These are phyloP conservation scores for Cetonia aurata DNA, from an alignment of 2,888 invertebrate genomes.

Conservation along the genomic window DNA sequence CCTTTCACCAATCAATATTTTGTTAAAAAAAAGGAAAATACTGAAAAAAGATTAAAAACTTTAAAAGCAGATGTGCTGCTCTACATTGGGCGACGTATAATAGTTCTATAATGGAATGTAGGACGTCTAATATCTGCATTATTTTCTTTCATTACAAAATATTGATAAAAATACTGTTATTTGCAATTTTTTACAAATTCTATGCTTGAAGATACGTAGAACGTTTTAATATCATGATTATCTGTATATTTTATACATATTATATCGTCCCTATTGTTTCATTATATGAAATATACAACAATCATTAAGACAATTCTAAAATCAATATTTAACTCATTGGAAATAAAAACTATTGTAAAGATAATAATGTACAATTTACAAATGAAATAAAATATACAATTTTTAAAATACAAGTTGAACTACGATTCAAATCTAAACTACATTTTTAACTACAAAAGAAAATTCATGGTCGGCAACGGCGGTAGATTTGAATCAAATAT, in stretches of 20 bases:
- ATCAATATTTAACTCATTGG: slow-evolving; percentile 22
- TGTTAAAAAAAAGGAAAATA: slow-evolving; percentile 42
- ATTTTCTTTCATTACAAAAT: slow-evolving; percentile 37
- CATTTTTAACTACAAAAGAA: slow-evolving; percentile 1
- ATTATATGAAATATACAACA: slow-evolving; percentile 35
- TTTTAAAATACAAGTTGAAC: neutral
- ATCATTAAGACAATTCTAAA: slow-evolving; percentile 28
- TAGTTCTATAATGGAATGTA: slow-evolving; percentile 41
- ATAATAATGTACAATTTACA: slow-evolving; percentile 41
- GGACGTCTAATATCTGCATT: slow-evolving; percentile 36
- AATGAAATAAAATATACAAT: slow-evolving; percentile 36
- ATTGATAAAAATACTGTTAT: slow-evolving; percentile 38
- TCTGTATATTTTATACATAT: slow-evolving; percentile 39
- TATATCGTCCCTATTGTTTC: slow-evolving; percentile 32
- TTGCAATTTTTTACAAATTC: slow-evolving; percentile 28
- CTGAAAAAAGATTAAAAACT: slow-evolving; percentile 34
- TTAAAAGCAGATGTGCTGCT: slow-evolving; percentile 40
- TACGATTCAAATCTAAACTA: slow-evolving; percentile 10
- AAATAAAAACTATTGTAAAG: slow-evolving; percentile 38
- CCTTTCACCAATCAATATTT: slow-evolving; percentile 47
- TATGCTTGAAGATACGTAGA: slow-evolving; percentile 28
- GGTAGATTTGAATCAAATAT: slow-evolving; percentile 29
- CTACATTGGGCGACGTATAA: slow-evolving; percentile 36
- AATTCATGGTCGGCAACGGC: neutral
- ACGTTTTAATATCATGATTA: slow-evolving; percentile 35